Conservation (phyloP, 2,797 vertebrate genomes). For the Spizella passerina region DNA sequence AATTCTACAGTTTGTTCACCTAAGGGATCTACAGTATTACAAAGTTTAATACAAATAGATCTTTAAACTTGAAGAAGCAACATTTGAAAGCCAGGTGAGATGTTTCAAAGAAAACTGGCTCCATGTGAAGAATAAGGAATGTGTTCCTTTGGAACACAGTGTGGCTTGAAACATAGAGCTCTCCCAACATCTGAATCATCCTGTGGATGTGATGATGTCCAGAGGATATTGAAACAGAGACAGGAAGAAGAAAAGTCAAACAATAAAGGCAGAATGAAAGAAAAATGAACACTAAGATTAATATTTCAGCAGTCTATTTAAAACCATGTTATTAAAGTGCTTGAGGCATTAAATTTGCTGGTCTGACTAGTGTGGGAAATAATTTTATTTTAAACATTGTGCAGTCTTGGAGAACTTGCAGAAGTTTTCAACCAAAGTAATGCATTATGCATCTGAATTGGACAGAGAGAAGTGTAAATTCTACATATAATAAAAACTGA, state of each 20-base stretch:
- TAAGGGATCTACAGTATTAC: not conserved
- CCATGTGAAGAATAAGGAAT: not conserved
- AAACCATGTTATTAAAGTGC: slow-evolving; percentile 57
- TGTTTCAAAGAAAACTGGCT: not conserved
- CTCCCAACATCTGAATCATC: not conserved
- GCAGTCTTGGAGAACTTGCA: slow-evolving; percentile 24
- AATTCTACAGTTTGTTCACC: not conserved
- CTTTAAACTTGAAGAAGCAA: not conserved
- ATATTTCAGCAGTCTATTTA: slow-evolving; percentile 63
- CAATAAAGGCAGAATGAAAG: slow-evolving; percentile 19
- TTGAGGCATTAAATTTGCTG: slow-evolving; percentile 56
- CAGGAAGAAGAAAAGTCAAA: not conserved
- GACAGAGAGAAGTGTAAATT: not conserved
- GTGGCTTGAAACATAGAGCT: not conserved
- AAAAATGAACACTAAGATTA: slow-evolving; percentile 33
- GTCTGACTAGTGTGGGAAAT: slow-evolving; percentile 49
- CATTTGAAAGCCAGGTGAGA: not conserved
- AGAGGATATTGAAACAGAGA: not conserved
- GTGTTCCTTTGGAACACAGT: not conserved
- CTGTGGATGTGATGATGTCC: not conserved
- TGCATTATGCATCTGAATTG: slow-evolving; percentile 41
- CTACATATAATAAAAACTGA: not conserved
- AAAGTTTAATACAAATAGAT: not conserved
- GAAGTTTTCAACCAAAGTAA: slow-evolving; percentile 34
- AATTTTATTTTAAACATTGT: slow-evolving; percentile 37